Base-by-base conservation (phyloP, 2,113 vertebrate species). In the Clarias batrachus region DNA sequence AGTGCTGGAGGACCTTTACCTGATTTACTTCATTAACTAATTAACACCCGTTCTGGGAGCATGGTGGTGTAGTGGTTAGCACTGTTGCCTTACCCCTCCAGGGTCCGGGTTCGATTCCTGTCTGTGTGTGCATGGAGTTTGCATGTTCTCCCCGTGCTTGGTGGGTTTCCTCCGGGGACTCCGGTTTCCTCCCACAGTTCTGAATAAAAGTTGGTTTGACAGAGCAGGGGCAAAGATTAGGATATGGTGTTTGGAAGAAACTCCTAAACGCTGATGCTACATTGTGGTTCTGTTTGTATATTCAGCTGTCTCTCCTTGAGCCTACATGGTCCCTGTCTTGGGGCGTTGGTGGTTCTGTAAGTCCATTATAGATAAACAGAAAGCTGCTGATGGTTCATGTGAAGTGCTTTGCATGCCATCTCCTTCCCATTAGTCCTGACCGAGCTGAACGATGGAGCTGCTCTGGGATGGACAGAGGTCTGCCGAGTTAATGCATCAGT, bases 401-500 rank as follows among this genome's bases (percentile, higher is more conserved):
- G 25, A 70, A n/a, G 60, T 63, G 60, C 65, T 81, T 66, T 60
- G 52, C 33, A 62, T 81, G 66, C 33, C 25, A 6, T 77, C 66
- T 76, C 25, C 80, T 87, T 54, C 76, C 82, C 65, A 81, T 86
- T 86, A 88, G 84, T 66, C 60, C 60, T 81, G 73, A 16, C 66
- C 48, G 14, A 65, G 23, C 16, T 56, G 19, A 79, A 71, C 57
- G 37, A 59, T 88, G 57, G 37, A 66, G 84, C 54, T 48, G 80
- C n/a, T 84, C 52, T 56, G 60, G 57, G 82, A 59, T 87, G 52
- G 86, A 80, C 80, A 33, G n/a, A 83, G 13, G 52, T 87, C 60
- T 14, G 59, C 48, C 30, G 68, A 68, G 68, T 87, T 84, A 85
- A 89, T 89, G 89, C 74, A 81, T 80, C 41, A 30, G 17, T 78